Percentiles rank a stretch among this genome's conserved stretches.
phyloP scores from a whole-genome alignment of 2,113 vertebrate genomes.

The Heterotilapia buettikoferi region DNA sequence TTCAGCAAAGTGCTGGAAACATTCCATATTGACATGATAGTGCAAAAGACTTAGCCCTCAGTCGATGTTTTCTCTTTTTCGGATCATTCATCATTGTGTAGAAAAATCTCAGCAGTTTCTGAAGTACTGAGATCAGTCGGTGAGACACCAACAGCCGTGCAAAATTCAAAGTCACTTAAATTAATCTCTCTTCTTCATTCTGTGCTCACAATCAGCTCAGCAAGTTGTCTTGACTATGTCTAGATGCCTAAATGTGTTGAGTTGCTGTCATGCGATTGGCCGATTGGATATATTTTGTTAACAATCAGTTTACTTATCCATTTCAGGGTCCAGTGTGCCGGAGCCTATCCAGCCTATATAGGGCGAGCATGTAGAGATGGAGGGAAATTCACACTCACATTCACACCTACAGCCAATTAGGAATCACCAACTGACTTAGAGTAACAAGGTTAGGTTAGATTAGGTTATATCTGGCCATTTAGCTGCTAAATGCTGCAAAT shows the following conservation, averaged over 20 bases:
- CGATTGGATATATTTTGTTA: not conserved
- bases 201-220: not conserved
- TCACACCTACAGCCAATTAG: not conserved
- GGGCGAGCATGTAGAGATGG: not conserved
- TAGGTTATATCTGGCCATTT: not conserved
- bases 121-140: not conserved
- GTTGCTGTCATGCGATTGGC: not conserved
- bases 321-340: not conserved
- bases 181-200: not conserved
- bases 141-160: not conserved
- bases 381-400: not conserved
- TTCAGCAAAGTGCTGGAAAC: not conserved
- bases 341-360: not conserved
- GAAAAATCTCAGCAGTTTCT: not conserved
- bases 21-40: not conserved
- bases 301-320: not conserved
- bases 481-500: not conserved
- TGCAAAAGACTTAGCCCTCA: not conserved
- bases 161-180: not conserved
- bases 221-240: not conserved
- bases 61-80: not conserved
- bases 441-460: not conserved
- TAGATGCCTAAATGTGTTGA: not conserved
- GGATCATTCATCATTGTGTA: not conserved
- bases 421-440: not conserved